Evolutionary conservation across 2,797 vertebrate genomes (phyloP).

Genomic region (Anniella stebbinsi): DNA sequence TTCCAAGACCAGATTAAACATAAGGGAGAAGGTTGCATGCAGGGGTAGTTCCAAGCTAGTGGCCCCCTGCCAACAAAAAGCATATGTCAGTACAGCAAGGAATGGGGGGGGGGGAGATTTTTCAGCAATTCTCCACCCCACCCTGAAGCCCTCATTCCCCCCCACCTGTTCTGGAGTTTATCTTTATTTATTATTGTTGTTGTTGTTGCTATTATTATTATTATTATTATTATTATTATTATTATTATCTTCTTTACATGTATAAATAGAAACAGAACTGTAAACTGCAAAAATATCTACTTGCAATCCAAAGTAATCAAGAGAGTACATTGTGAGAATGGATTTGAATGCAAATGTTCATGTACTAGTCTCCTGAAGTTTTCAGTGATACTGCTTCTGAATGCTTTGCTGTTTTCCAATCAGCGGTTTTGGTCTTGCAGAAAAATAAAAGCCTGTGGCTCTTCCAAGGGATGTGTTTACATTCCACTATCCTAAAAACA

Average conservation of each 20-base stretch:
- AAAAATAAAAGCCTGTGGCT: background rate
- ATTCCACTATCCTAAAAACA: background rate
- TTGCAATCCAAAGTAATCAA: background rate
- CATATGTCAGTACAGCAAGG: background rate
- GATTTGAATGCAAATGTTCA: background rate
- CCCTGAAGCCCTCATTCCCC: background rate
- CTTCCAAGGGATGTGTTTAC: background rate
- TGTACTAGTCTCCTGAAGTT: background rate
- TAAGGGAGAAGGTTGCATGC: background rate
- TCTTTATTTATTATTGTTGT: too few relatives aligned
- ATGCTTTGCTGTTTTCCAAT: background rate
- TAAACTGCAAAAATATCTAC: background rate
- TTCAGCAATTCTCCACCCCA: background rate
- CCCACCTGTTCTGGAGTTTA: background rate
- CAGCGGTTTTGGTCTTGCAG: background rate
- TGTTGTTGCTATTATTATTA: background rate
- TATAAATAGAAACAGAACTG: background rate
- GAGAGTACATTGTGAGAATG: background rate
- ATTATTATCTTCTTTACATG: background rate
- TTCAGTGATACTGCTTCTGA: background rate
- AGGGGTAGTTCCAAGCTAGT: background rate
- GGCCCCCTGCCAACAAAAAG: background rate
- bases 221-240: background rate
- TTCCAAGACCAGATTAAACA: background rate
- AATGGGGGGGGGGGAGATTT: background rate